A percentile compares a stretch with the other conserved stretches of the same genome.
phyloP scores from a whole-genome alignment of 2,888 invertebrate species.

The Ochlodes sylvanus region DNA sequence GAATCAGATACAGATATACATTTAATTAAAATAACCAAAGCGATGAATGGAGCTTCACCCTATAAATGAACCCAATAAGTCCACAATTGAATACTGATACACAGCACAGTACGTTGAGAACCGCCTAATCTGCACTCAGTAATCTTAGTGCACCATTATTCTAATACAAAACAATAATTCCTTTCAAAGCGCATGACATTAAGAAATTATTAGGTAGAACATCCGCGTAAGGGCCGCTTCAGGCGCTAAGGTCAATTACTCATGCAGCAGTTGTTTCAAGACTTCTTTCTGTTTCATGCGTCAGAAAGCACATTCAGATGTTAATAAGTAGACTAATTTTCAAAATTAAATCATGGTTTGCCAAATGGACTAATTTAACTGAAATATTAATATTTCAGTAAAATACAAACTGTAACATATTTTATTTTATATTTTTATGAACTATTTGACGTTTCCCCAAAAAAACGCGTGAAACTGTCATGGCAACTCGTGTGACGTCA shows the following conservation, averaged over 20 bases:
- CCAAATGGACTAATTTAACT: too few relatives aligned
- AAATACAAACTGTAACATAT: too few relatives aligned
- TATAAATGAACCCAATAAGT: conserved; percentile 25
- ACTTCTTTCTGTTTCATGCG: too few relatives aligned
- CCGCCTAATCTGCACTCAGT: conserved; percentile 53
- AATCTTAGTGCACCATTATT: conserved; percentile 77
- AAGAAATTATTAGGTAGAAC: conserved; percentile 83
- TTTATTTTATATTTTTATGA: too few relatives aligned
- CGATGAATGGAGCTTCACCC: conserved; percentile 10
- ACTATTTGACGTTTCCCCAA: too few relatives aligned
- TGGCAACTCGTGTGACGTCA: too few relatives aligned
- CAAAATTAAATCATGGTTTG: too few relatives aligned
- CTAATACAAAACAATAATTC: conserved; percentile 83
- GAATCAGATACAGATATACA: neutral
- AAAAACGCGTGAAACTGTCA: too few relatives aligned
- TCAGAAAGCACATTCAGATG: too few relatives aligned
- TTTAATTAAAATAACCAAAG: neutral
- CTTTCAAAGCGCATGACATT: conserved; percentile 81
- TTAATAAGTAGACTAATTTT: too few relatives aligned
- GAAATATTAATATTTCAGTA: too few relatives aligned
- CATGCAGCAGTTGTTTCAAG: conserved; percentile 15
- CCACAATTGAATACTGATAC: conserved; percentile 51
- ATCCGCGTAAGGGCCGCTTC: conserved; percentile 78
- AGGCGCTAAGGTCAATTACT: conserved; percentile 55
- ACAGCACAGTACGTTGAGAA: conserved; percentile 48